A percentile compares a stretch with the other conserved stretches of the same genome.
These are phyloP conservation scores for Darevskia mixta DNA, from an alignment of 2,797 vertebrate species.

Conservation along the genomic window DNA sequence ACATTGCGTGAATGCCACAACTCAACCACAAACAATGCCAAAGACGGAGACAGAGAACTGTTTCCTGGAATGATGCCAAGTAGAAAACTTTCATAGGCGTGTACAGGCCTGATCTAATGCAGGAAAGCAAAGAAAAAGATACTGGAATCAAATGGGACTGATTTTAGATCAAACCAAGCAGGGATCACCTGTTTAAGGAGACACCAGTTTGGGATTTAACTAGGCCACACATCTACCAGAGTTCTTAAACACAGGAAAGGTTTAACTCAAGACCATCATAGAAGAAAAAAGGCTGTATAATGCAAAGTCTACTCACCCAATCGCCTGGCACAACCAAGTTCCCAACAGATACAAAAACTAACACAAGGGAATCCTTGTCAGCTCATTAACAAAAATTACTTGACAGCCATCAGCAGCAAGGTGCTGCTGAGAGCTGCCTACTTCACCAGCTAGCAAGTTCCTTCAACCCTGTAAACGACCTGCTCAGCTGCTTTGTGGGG, in stretches of 20 bases:
- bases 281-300: background rate
- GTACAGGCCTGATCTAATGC: background rate
- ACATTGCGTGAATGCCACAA: background rate
- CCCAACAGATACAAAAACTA: background rate
- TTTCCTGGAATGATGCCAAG: background rate
- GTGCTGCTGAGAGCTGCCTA: too few relatives aligned
- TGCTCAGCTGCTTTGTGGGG: background rate
- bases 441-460: background rate
- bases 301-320: background rate
- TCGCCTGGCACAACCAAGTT: background rate
- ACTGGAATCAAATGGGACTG: background rate
- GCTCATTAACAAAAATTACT: background rate
- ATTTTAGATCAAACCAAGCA: background rate
- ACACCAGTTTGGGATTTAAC: background rate
- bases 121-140: background rate
- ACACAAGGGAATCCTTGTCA: background rate
- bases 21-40: background rate
- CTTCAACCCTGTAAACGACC: background rate
- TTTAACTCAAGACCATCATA: background rate
- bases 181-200: background rate
- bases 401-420: too few relatives aligned
- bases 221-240: too few relatives aligned
- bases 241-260: background rate
- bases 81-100: constrained; percentile 1
- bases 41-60: background rate